Percentiles rank a stretch among this genome's conserved stretches.
Evolutionary conservation across 2,113 vertebrate species (phyloP).

Genomic region (Indri indri): DNA sequence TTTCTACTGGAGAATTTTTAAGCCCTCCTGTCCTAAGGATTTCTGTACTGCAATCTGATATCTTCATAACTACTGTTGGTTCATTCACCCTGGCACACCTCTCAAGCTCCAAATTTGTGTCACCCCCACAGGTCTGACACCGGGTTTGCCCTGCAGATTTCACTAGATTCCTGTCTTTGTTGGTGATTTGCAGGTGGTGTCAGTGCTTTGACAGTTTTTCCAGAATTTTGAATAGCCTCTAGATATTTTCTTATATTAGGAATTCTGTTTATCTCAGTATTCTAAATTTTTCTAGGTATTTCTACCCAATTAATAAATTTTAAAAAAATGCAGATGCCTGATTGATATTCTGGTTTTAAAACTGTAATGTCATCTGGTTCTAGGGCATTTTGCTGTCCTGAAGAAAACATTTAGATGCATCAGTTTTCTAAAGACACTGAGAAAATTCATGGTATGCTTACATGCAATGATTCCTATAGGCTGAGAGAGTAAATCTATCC

Average conservation of each 20-base stretch:
- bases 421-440: neutral
- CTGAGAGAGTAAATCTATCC: neutral
- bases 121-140: neutral
- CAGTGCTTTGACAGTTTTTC: neutral
- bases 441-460: neutral
- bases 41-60: neutral
- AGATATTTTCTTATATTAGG: neutral
- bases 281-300: neutral
- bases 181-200: neutral
- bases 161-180: neutral
- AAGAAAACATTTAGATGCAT: constrained; percentile 7
- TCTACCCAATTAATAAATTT: neutral
- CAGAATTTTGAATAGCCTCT: neutral
- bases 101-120: neutral
- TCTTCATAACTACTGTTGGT: neutral
- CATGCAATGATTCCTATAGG: neutral
- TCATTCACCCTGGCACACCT: neutral
- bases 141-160: neutral
- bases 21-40: neutral
- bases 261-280: neutral
- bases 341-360: neutral
- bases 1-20: constrained; percentile 3
- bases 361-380: neutral
- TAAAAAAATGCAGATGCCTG: neutral
- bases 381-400: neutral